Conservation (phyloP, 2,797 vertebrate genomes). For the Pangasius krempfi region DNA sequence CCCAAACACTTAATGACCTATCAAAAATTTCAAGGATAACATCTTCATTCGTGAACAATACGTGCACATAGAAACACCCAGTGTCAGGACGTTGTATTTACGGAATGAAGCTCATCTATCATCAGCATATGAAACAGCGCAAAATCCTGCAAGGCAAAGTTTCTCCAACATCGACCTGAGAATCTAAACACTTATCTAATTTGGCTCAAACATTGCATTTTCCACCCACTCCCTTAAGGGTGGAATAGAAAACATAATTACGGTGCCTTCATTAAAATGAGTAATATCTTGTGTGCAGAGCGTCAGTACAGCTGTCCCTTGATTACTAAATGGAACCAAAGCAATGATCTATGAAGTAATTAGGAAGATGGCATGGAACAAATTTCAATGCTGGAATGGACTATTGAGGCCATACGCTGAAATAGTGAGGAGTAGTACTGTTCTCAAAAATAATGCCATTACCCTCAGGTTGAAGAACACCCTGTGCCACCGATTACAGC, state of each 20-base stretch:
- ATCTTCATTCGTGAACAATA: neutral
- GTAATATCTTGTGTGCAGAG: conserved; percentile 70
- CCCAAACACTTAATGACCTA: neutral
- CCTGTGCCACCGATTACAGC: conserved; percentile 6
- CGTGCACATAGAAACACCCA: neutral
- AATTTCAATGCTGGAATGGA: conserved; percentile 76
- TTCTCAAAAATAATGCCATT: conserved; percentile 5
- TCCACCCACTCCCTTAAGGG: conserved; percentile 35
- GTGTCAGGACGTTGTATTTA: neutral
- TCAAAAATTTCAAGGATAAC: neutral
- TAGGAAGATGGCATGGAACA: conserved; percentile 74
- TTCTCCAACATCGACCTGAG: neutral
- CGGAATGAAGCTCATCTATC: neutral
- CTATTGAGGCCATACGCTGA: conserved; percentile 52
- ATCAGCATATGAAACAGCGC: neutral
- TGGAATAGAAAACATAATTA: conserved; percentile 71
- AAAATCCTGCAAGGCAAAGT: neutral
- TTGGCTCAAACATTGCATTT: conserved; percentile 18
- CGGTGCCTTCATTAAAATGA: conserved; percentile 75
- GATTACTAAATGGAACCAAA: conserved; percentile 78
- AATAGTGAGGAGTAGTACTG: conserved; percentile 45
- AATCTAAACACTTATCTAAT: conserved; percentile 49
- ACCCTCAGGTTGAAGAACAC: neutral
- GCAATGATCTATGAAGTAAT: conserved; percentile 80
- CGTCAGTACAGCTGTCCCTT: conserved; percentile 72